Conservation (phyloP, 2,888 invertebrate genomes). For the Trachelus tabidus region DNA sequence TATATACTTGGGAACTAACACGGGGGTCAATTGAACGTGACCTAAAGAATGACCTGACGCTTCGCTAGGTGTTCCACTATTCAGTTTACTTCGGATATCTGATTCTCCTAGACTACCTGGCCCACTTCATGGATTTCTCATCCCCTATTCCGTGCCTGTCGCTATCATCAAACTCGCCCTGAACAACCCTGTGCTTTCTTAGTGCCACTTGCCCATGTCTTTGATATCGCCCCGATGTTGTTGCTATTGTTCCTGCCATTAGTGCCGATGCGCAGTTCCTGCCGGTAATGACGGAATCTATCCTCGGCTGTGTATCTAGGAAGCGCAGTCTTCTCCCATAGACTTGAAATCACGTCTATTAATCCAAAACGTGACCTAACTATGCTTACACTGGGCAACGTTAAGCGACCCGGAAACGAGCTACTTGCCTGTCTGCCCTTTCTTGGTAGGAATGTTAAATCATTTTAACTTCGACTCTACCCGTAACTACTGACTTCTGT, state of each 20-base stretch:
- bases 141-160: not conserved
- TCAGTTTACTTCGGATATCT: not conserved
- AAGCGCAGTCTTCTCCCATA: not conserved
- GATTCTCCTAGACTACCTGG: not conserved
- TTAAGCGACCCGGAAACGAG: not conserved
- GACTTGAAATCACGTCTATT: not conserved
- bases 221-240: not conserved
- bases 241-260: not conserved
- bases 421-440: not conserved
- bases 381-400: not conserved
- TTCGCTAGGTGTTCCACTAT: not conserved
- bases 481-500: not conserved
- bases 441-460: not conserved
- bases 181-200: not conserved
- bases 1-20: not conserved
- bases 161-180: not conserved
- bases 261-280: not conserved
- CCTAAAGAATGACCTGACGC: not conserved
- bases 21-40: not conserved
- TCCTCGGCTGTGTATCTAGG: not conserved
- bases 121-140: not conserved
- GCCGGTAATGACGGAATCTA: not conserved
- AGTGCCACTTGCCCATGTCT: not conserved
- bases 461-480: not conserved
- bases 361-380: not conserved